Base-by-base conservation (phyloP, 2,113 vertebrate species). In the Plecotus auritus region DNA sequence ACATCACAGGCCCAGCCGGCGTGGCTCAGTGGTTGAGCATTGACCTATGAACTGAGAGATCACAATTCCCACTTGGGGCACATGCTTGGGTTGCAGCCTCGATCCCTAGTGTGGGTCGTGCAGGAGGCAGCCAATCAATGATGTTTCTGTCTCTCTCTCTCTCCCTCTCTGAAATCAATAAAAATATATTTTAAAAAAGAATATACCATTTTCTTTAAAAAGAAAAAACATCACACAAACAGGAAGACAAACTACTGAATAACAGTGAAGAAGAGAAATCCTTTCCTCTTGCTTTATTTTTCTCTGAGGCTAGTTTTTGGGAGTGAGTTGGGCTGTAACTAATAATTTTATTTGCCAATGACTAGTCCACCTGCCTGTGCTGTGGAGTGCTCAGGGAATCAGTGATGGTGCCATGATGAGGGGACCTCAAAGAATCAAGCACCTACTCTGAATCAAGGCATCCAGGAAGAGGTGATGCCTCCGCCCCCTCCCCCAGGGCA, bases 341-440 rank as follows among this genome's bases (percentile, higher is more conserved):
- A 42, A 81, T 90, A 56, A 81, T 95, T 93, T 92, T 51, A 78
- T 93, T 82, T 90, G 56, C 28, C 26, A 51, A 9, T 83, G 37
- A 90, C n/a, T 11, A 61, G 32, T 61, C 42, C 18, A 26, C 77
- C 49, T 84, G 45, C 80, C 61, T 88, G 74, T 81, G 70, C 66
- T 45, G 7, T 90, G 61, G 42, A 81, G 67, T 54, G 26, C n/a
- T 67, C 28, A 74, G 56, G 51, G 35, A 69, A 81, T 85, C 81
- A 78, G 77, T 23, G 37, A 66, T 6, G 16, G 59, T 92, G 85
- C n/a, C 42, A 72, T 37, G 54, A n/a, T 42, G n/a, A 28, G 40
- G 17, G 30, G 4, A 2, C 14, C 42, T 59, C 51, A 47, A 47
- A 84, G 70, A 70, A 40, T 73, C 84, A 90, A 77, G 56, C 30